A percentile compares a stretch with the other conserved stretches of the same genome.
Evolutionary conservation across 2,113 vertebrate species (phyloP).

Genomic region (Raja brachyura): DNA sequence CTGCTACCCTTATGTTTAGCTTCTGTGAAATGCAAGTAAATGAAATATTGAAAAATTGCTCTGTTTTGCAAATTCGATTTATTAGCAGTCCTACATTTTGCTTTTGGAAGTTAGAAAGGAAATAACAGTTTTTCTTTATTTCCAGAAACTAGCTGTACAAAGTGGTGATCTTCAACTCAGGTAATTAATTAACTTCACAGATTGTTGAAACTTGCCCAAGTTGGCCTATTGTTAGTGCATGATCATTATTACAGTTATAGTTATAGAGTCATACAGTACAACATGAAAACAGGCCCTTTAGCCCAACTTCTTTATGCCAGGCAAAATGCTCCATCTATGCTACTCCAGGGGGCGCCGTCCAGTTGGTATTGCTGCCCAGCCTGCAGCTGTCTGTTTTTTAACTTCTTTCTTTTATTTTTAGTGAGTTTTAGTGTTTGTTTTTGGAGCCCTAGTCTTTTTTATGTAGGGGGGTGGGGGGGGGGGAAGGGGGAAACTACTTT

Average conservation of each 20-base stretch:
- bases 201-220: not conserved
- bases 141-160: not conserved
- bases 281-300: no score
- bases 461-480: no score
- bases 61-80: not conserved
- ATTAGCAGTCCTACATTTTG: not conserved
- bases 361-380: no score
- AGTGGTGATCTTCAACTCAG: not conserved
- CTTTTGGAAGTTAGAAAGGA: not conserved
- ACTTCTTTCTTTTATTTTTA: no score
- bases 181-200: not conserved
- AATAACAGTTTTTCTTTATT: not conserved
- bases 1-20: not conserved
- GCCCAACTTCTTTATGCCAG: no score
- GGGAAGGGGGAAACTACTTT: no score
- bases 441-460: no score
- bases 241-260: not conserved
- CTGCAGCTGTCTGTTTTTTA: no score
- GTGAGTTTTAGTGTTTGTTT: no score
- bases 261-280: no score
- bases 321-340: no score
- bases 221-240: not conserved
- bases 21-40: not conserved
- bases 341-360: no score
- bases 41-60: not conserved